Base-by-base conservation (phyloP, 2,888 invertebrate species). In the Cosmia pyralina region DNA sequence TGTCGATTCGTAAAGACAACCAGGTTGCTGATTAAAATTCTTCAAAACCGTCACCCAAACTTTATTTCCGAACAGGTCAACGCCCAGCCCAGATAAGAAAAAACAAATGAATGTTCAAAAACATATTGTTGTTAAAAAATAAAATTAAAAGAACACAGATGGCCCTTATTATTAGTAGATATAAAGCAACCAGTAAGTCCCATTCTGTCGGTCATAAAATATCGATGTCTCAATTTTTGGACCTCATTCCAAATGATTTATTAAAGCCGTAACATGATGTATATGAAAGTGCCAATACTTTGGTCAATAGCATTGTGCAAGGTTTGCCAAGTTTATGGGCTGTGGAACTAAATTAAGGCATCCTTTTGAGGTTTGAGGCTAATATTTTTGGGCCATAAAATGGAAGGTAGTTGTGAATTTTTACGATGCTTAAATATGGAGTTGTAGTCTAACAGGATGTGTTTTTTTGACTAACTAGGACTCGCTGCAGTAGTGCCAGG, bases 191-290 rank as follows among this genome's bases (percentile, higher is more conserved):
- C 52, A 63, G 68, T 77, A 72, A 72, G 67, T 75, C 72, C 50
- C 80, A 74, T 77, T 82, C 69, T 60, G 75, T 66, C 75, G 73
- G 72, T 74, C 46, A 77, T 84, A 85, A 85, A 77, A 67, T 72
- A 80, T 70, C 60, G 82, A 83, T 80, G 79, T 87, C 89, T 87
- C 78, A 88, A 88, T 89, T 88, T 85, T 75, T 85, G 84, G 83
- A 68, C 69, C 85, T 84, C 82, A 82, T 87, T 83, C 73, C 74
- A 69, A 83, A 79, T 90, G 89, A 90, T 90, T 90, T 90, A 90
- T 89, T 64, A 19, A 50, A 48, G 62, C 71, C 53, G 72, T 83
- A 78, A 75, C 60, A 73, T 84, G 81, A 84, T 79, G 80, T 80
- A 83, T 83, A 69, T 67, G 69, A 70, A 74, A 65, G 28, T 84